A percentile compares a stretch with the other conserved stretches of the same genome.
These are phyloP conservation scores for Sebastes fasciatus DNA, from an alignment of 2,113 vertebrate genomes.

Conservation along the genomic window DNA sequence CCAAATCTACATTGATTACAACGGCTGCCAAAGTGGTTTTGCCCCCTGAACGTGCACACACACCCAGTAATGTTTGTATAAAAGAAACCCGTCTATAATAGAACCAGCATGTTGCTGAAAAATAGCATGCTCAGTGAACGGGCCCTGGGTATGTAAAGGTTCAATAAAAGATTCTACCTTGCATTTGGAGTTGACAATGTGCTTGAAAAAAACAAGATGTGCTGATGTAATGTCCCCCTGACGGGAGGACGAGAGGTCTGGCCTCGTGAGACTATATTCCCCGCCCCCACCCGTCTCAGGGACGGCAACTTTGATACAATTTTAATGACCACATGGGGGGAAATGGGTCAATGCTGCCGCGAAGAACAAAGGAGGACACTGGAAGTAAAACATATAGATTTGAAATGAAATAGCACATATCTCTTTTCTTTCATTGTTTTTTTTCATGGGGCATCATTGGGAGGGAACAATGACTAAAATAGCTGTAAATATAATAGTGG, in stretches of 20 bases:
- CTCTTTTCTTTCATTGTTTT: neutral
- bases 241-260: slow-evolving; percentile 32
- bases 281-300: slow-evolving; percentile 59
- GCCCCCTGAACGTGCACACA: too few species aligned
- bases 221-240: slow-evolving; percentile 72
- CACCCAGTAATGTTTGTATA: too few species aligned
- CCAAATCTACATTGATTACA: too few species aligned
- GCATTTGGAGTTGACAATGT: slow-evolving; percentile 16
- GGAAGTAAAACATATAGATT: slow-evolving; percentile 7
- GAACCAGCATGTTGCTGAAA: slow-evolving; percentile 8
- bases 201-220: slow-evolving; percentile 20
- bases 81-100: too few species aligned
- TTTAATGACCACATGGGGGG: slow-evolving; percentile 80
- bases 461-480: neutral
- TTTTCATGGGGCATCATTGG: neutral
- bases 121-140: neutral
- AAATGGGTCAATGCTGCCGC: slow-evolving; percentile 72
- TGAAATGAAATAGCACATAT: neutral
- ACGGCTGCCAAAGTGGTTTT: too few species aligned
- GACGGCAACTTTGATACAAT: slow-evolving; percentile 71
- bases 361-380: slow-evolving; percentile 61
- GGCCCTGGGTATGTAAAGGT: neutral
- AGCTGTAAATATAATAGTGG: neutral
- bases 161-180: slow-evolving; percentile 4
- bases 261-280: slow-evolving; percentile 42